Evolutionary conservation across 2,888 invertebrate genomes (phyloP), one percentile per base, ranked within the genome.

Genomic region (Nemotelus nigrinus): DNA sequence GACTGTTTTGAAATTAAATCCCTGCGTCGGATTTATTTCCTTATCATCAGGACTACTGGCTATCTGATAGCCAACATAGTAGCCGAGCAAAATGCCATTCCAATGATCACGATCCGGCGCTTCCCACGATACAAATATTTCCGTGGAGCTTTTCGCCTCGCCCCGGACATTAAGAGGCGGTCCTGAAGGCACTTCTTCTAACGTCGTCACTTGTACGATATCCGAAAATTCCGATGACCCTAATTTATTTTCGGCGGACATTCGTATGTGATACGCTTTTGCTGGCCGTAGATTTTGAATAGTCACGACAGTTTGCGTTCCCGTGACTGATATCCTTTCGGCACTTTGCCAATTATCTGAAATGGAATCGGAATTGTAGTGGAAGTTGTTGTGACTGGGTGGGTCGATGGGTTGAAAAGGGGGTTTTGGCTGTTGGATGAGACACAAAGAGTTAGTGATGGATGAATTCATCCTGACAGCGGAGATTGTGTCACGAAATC

Each of bases 151-250:
- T 86, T 94, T 93, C 0, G 96, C 91, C 87, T 95, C 94, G 63
- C 94, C 94, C 82, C 93, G 90, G 77, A 96, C 92, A 84, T 95
- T 94, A 81, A 93, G 84, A 5, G 96, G 95, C 48, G 95, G 92
- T 0, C 95, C 96, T 82, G 93, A 94, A 0, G 95, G 95, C 76
- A 92, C 92, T 91, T 94, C 94, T 88, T 94, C 94, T 78, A 93
- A 89, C n/a, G 94, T 94, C 76, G 93, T 93, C n/a, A 94, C 92
- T 89, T 94, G 94, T 67, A 94, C 91, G 45, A 94, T 91, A 86
- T 95, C 95, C 82, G 95, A 95, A 67, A 94, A 94, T 83, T 94
- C 94, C 82, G 96, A 96, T 81, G 93, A 91, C 2, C 97, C 97
- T 80, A 97, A 89, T 83, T 95, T 91, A 87, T 97, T 97, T 86